phyloP scores from a whole-genome alignment of 1,140 invertebrate genomes.

The Drosophila sulfurigaster region DNA sequence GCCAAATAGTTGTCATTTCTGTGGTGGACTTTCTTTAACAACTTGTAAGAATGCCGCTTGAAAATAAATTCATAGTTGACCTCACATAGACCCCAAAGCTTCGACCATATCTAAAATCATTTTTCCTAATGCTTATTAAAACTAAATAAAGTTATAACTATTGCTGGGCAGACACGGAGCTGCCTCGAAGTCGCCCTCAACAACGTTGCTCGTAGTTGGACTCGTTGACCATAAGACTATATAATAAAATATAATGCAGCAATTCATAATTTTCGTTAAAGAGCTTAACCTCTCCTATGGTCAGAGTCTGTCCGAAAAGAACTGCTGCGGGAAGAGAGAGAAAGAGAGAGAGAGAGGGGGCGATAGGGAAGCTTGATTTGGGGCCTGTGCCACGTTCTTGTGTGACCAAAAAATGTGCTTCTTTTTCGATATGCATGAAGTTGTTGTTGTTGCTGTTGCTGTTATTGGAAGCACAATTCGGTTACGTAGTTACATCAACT shows the following conservation, averaged over 20 bases:
- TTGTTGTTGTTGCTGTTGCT: slow-evolving; percentile 42
- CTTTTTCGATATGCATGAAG: slow-evolving; percentile 73
- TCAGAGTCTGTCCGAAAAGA: slow-evolving; percentile 1
- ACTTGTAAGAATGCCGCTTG: slow-evolving; percentile 18
- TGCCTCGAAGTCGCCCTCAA: background rate
- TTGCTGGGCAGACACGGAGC: slow-evolving; percentile 59
- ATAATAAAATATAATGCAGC: slow-evolving; percentile 83
- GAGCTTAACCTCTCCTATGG: slow-evolving; percentile 52
- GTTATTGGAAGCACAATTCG: slow-evolving; percentile 62
- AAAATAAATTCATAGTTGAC: slow-evolving; percentile 55
- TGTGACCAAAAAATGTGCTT: slow-evolving; percentile 60
- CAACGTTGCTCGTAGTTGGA: slow-evolving; percentile 27
- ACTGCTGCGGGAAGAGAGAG: background rate
- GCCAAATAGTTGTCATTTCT: slow-evolving; percentile 24
- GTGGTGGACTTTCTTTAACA: background rate
- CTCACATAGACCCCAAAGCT: slow-evolving; percentile 39
- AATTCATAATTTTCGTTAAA: slow-evolving; percentile 82
- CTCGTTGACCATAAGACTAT: slow-evolving; percentile 64
- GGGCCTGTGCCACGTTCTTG: slow-evolving; percentile 47
- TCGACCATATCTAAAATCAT: slow-evolving; percentile 1
- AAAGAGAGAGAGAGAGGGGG: background rate
- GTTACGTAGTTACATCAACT: slow-evolving; percentile 74
- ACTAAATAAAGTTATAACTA: slow-evolving; percentile 82
- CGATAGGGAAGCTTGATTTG: slow-evolving; percentile 1
- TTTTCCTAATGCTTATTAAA: slow-evolving; percentile 71